These are phyloP conservation scores for Meteorus colon DNA, from an alignment of 2,888 invertebrate species.

Conservation along the genomic window DNA sequence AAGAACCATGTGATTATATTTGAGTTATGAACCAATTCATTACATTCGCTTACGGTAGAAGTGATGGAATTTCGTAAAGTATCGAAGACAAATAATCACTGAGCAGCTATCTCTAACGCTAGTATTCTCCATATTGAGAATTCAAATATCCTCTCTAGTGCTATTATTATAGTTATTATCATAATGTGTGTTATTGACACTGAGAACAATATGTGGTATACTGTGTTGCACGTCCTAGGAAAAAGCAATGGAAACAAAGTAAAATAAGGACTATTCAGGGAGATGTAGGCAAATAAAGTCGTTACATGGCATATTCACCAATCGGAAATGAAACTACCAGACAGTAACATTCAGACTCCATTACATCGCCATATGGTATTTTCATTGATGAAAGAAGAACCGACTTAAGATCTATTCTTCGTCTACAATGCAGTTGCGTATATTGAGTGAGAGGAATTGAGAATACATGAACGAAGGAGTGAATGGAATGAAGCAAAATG, in stretches of 20 bases:
- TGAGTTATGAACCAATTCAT: background rate
- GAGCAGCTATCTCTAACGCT: constrained; percentile 20
- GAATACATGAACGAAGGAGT: background rate
- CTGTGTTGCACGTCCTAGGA: background rate
- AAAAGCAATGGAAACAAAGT: background rate
- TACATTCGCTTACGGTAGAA: background rate
- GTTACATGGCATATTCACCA: background rate
- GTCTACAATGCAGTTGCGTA: constrained; percentile 37
- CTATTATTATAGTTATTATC: constrained; percentile 2
- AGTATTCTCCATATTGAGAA: constrained; percentile 23
- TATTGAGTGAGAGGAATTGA: constrained; percentile 31
- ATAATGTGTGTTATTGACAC: background rate
- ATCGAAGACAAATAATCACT: constrained; percentile 15
- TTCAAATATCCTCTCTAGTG: background rate
- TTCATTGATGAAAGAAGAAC: background rate
- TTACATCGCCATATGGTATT: constrained; percentile 1
- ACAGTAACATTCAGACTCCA: background rate
- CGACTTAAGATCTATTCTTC: constrained; percentile 12
- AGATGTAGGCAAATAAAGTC: background rate
- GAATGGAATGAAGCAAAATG: background rate
- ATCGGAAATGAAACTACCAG: background rate
- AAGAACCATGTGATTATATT: background rate
- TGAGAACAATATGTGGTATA: background rate
- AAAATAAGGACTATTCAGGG: background rate
- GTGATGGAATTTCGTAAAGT: background rate